Evolutionary conservation across 1,140 invertebrate species (phyloP).

Genomic region (Drosophila serrata): DNA sequence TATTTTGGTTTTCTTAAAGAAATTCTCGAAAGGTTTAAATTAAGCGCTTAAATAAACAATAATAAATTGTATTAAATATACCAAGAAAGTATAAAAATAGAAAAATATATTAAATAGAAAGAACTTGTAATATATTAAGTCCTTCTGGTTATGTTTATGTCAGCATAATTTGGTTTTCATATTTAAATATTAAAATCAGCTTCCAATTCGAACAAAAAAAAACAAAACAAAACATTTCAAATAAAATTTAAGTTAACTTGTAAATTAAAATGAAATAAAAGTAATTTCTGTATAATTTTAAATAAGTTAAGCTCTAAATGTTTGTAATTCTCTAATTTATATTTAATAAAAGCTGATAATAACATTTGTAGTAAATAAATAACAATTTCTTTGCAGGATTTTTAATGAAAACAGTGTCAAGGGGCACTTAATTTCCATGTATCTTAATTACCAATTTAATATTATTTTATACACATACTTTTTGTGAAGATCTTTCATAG

Average conservation of each 20-base stretch:
- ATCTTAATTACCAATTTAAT: not conserved
- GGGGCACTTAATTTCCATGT: not conserved
- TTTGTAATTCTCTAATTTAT: not conserved
- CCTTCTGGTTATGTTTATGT: not conserved
- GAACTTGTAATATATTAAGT: not conserved
- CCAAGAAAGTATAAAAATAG: not conserved
- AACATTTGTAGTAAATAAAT: not conserved
- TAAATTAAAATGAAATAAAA: too few species aligned
- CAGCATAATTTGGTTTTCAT: not conserved
- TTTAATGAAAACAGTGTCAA: not conserved
- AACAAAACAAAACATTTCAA: too few species aligned
- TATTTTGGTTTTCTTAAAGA: too few species aligned
- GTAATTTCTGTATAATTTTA: too few species aligned
- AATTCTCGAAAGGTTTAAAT: too few species aligned
- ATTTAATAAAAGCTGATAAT: not conserved
- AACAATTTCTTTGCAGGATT: not conserved
- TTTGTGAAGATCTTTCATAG: not conserved
- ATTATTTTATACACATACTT: too few species aligned
- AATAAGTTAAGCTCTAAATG: not conserved
- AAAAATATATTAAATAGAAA: not conserved
- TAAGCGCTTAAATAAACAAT: not conserved
- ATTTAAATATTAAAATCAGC: too few species aligned
- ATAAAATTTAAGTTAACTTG: too few species aligned
- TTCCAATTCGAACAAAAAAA: too few species aligned
- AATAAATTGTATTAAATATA: not conserved